Percentiles rank a stretch among this genome's conserved stretches.
These are phyloP conservation scores for Pelagia noctiluca DNA, from an alignment of 30 jellyfish, hydroid and myxozoan genomes.

Conservation along the genomic window DNA sequence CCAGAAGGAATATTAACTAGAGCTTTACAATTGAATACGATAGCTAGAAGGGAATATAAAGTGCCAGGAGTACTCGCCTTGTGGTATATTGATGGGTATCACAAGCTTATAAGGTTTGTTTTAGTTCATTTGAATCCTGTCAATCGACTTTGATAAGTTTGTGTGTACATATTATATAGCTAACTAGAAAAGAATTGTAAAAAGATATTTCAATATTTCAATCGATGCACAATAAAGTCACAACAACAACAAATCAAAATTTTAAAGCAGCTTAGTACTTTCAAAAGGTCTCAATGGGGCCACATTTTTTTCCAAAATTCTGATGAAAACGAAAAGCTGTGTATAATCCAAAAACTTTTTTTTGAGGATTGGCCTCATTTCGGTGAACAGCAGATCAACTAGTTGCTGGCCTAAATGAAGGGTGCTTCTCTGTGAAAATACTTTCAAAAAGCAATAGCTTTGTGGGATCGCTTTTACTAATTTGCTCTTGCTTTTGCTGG, in stretches of 20 bases:
- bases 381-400: too few relatives aligned
- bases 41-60: constrained; percentile 6
- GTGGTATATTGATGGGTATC: constrained; percentile 24
- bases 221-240: background rate
- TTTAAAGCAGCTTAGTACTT: background rate
- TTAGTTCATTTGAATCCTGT: background rate
- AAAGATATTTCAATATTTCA: background rate
- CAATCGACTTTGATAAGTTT: too few relatives aligned
- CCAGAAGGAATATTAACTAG: constrained; percentile 15
- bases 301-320: too few relatives aligned
- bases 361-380: too few relatives aligned
- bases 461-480: too few relatives aligned
- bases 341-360: too few relatives aligned
- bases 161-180: too few relatives aligned
- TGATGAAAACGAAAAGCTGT: too few relatives aligned
- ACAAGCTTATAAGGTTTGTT: constrained; percentile 16
- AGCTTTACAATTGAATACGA: constrained; percentile 1
- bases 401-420: too few relatives aligned
- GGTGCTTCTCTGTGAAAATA: too few relatives aligned
- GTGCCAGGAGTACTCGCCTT: constrained; percentile 1
- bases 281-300: background rate
- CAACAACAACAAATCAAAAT: background rate
- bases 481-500: too few relatives aligned
- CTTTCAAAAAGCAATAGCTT: too few relatives aligned
- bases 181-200: background rate